Evolutionary conservation across 2,888 invertebrate species (phyloP).

Genomic region (Archips crataeganus): DNA sequence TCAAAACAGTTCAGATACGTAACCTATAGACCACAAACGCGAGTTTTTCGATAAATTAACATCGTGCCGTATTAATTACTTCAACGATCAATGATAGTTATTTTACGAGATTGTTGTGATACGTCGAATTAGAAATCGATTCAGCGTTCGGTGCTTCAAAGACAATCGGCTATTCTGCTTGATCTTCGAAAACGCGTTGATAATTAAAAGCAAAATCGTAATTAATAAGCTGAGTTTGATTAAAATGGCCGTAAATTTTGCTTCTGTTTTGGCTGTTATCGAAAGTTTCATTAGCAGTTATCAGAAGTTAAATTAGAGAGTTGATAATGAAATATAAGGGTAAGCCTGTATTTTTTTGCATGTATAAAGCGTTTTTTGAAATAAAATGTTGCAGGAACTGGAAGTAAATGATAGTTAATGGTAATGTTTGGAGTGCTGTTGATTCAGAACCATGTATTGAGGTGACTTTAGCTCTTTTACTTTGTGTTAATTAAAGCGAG

Average conservation of each 20-base stretch:
- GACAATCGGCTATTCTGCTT: slow-evolving; percentile 11
- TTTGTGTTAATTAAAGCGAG: no score
- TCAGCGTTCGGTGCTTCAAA: slow-evolving; percentile 15
- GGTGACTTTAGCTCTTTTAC: no score
- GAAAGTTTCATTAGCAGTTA: slow-evolving; percentile 4
- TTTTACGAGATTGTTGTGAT: slow-evolving; percentile 33
- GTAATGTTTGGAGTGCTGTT: no score
- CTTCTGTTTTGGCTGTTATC: slow-evolving; percentile 12
- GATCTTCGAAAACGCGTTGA: slow-evolving; percentile 8
- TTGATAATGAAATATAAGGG: neutral
- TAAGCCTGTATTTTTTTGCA: neutral
- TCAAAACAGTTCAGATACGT: neutral
- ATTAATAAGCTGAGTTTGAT: slow-evolving; percentile 10
- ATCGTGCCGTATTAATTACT: slow-evolving; percentile 16
- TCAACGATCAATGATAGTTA: slow-evolving; percentile 14
- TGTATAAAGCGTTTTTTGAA: no score
- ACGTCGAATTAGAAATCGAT: slow-evolving; percentile 25
- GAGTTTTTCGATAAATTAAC: slow-evolving; percentile 7
- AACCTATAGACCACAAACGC: neutral
- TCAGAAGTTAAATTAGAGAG: neutral
- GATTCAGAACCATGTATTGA: no score
- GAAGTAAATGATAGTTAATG: no score
- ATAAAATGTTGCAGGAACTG: neutral
- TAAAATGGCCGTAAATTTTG: slow-evolving; percentile 9
- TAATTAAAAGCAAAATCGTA: slow-evolving; percentile 19